Evolutionary conservation across 2,797 vertebrate genomes (phyloP).

Genomic region (Chlorospingus semifuscus): DNA sequence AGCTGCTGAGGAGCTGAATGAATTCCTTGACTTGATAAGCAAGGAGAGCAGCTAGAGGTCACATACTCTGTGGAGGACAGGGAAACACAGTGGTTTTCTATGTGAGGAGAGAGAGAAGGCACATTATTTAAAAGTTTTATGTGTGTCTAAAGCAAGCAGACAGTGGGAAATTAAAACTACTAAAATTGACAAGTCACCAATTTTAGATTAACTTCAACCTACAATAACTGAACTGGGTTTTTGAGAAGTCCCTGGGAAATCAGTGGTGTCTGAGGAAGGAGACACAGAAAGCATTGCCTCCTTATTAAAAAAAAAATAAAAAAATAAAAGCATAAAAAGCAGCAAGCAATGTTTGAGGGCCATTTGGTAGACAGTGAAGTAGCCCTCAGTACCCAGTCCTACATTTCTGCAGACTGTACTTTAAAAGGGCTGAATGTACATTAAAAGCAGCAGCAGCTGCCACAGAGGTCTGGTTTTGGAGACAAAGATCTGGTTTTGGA

Average conservation of each 20-base stretch:
- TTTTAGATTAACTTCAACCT: slow-evolving; percentile 54
- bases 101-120: slow-evolving; percentile 23
- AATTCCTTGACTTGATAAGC: slow-evolving; percentile 43
- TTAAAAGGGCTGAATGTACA: background rate
- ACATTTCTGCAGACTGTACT: background rate
- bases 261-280: background rate
- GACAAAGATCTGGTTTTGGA: background rate
- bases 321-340: background rate
- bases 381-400: background rate
- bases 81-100: slow-evolving; percentile 19
- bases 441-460: background rate
- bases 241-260: slow-evolving; percentile 41
- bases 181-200: slow-evolving; percentile 54
- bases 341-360: background rate
- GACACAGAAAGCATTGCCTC: background rate
- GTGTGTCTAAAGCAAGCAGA: slow-evolving; percentile 52
- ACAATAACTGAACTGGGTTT: slow-evolving; percentile 8
- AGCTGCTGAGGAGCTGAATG: slow-evolving; percentile 32
- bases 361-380: background rate
- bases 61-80: background rate
- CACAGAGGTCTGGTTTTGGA: background rate
- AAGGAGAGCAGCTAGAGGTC: slow-evolving; percentile 35
- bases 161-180: slow-evolving; percentile 58
- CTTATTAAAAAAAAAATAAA: background rate
- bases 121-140: slow-evolving; percentile 37